These are phyloP conservation scores for Ivindomyrus marchei DNA, from an alignment of 2,113 vertebrate genomes.

Conservation along the genomic window DNA sequence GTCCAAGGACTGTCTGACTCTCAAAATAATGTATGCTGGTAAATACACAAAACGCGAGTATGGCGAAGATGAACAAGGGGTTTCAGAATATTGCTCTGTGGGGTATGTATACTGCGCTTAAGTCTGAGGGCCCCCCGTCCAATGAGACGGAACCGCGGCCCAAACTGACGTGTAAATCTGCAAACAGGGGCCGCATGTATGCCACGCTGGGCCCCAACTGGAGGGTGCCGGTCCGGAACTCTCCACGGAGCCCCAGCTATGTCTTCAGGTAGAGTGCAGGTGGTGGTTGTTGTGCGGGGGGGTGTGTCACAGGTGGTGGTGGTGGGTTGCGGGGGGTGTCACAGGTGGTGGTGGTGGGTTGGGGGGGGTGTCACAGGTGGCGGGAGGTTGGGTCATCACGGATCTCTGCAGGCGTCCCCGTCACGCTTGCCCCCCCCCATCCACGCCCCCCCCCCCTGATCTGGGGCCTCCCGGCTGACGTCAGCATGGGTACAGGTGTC, in stretches of 20 bases:
- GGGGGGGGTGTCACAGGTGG: not conserved
- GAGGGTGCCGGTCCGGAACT: slow-evolving; percentile 81
- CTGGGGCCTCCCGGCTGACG: not conserved
- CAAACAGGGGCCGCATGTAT: slow-evolving; percentile 87
- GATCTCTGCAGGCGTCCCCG: slow-evolving; percentile 10
- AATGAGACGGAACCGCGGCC: not conserved
- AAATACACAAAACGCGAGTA: not conserved
- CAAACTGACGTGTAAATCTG: slow-evolving; percentile 56
- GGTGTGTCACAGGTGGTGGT: not conserved
- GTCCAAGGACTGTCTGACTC: not conserved
- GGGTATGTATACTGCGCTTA: not conserved
- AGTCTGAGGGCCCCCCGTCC: not conserved
- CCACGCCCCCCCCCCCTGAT: not conserved
- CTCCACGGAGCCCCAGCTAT: slow-evolving; percentile 80
- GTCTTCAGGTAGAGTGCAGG: slow-evolving; percentile 77
- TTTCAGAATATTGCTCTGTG: not conserved
- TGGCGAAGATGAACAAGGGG: not conserved
- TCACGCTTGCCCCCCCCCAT: not conserved
- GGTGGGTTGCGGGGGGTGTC: slow-evolving; percentile 7
- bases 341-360: slow-evolving; percentile 25
- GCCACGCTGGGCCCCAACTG: slow-evolving; percentile 93
- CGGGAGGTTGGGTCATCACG: not conserved
- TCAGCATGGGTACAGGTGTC: not conserved
- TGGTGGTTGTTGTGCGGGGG: slow-evolving; percentile 35
- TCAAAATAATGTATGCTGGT: not conserved